Evolutionary conservation across 1,140 invertebrate species (phyloP).

Genomic region (Temnothorax longispinosus): DNA sequence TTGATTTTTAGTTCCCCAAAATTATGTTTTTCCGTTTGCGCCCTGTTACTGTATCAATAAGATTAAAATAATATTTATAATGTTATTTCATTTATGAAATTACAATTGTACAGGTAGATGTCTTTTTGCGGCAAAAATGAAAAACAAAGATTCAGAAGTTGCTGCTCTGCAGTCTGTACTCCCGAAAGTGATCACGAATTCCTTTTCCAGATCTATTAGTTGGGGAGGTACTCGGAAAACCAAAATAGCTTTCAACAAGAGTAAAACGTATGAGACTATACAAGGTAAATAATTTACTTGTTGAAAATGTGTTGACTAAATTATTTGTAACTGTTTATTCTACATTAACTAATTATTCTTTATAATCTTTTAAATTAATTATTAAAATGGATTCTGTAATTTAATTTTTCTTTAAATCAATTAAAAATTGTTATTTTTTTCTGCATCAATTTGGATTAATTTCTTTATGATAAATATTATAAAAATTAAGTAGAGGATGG

Average conservation of each 20-base stretch:
- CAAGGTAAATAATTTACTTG: too few species aligned
- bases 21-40: neutral
- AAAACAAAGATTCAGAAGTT: conserved; percentile 1
- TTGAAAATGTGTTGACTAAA: too few species aligned
- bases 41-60: neutral
- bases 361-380: too few species aligned
- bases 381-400: too few species aligned
- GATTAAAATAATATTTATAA: neutral
- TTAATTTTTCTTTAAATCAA: too few species aligned
- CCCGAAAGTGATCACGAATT: conserved; percentile 16
- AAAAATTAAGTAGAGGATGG: too few species aligned
- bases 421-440: too few species aligned
- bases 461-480: too few species aligned
- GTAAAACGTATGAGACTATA: too few species aligned
- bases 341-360: too few species aligned
- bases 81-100: neutral
- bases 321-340: too few species aligned
- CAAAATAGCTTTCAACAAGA: neutral
- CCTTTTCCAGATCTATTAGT: conserved; percentile 7
- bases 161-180: conserved; percentile 6
- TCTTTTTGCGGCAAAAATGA: neutral
- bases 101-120: neutral
- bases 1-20: neutral
- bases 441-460: too few species aligned
- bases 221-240: conserved; percentile 1